Evolutionary conservation across 30 jellyfish, hydroid and myxozoan species (phyloP), one percentile per base, ranked within the genome.

Genomic region (Rhopilema esculentum): DNA sequence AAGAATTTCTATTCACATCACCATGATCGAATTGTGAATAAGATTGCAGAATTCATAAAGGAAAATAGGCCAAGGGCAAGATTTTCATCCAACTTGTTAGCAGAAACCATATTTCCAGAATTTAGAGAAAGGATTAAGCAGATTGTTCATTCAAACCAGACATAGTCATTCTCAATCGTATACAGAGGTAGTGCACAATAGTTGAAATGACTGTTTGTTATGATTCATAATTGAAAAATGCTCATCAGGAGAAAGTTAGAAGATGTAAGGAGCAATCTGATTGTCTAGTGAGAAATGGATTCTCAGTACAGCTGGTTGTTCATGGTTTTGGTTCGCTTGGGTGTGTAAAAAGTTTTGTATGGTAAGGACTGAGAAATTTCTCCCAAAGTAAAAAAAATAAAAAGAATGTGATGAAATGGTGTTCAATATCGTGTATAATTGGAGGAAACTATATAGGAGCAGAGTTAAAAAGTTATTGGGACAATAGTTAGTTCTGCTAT

Each of bases 381-480:
- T 51, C 67, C 67, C 67, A 51, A 20, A 51, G 67, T 51, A 51
- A 51, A 51, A 20, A 51, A 51, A 51, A 51, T 51, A 51, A 12
- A 51, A 51, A 51, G 67, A 51, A 51, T 51, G 67, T 51, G 67
- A 51, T 51, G 67, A 51, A 51, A 51, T 51, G 67, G 20, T 51
- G 67, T 51, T 51, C 67, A 20, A 51, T 65, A 65, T 65, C 75
- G 75, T 65, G 75, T 65, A 65, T 65, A 65, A 65, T 65, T 65
- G 75, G 75, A 65, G 75, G 75, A 65, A 65, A 22, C 75, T 65
- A 65, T 65, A 65, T 65, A 65, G 75, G 75, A 65, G 24, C 75
- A 65, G 75, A 65, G 75, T 65, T 65, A 65, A 65, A 65, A 65
- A 65, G n/a, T n/a, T n/a, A n/a, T n/a, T n/a, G n/a, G n/a, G n/a